Evolutionary conservation across 1,140 invertebrate genomes (phyloP).

Genomic region (Delia radicum): DNA sequence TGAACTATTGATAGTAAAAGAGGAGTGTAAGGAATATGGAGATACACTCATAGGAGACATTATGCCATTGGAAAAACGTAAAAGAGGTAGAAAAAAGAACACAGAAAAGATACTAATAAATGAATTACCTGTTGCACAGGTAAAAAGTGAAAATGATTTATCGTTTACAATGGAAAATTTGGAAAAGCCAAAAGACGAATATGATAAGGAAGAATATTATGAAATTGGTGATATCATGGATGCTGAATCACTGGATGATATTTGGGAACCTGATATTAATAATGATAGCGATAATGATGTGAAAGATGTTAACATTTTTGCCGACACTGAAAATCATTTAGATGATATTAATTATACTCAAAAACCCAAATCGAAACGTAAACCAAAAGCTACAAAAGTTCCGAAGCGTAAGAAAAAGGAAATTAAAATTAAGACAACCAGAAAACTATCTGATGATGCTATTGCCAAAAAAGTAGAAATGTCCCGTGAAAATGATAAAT

Average conservation of each 20-base stretch:
- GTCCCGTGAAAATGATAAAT: slow-evolving; percentile 3
- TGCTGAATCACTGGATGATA: neutral
- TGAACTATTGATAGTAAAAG: neutral
- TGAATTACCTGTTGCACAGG: neutral
- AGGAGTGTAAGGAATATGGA: neutral
- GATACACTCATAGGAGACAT: neutral
- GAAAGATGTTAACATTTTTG: neutral
- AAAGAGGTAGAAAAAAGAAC: neutral
- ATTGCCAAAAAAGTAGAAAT: neutral
- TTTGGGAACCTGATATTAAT: neutral
- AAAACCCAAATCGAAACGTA: neutral
- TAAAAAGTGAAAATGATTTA: neutral
- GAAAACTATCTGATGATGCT: no score
- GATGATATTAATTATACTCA: no score
- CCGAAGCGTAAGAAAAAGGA: neutral
- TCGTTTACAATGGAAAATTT: no score
- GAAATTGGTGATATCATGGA: neutral
- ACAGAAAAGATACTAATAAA: neutral
- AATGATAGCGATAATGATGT: neutral
- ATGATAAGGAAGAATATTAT: no score
- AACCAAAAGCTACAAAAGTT: neutral
- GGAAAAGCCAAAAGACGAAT: no score
- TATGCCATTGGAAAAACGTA: neutral
- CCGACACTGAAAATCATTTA: no score
- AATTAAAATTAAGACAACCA: neutral